A percentile compares a stretch with the other conserved stretches of the same genome.
phyloP scores from a whole-genome alignment of 2,797 vertebrate species.

The Periparus ater region DNA sequence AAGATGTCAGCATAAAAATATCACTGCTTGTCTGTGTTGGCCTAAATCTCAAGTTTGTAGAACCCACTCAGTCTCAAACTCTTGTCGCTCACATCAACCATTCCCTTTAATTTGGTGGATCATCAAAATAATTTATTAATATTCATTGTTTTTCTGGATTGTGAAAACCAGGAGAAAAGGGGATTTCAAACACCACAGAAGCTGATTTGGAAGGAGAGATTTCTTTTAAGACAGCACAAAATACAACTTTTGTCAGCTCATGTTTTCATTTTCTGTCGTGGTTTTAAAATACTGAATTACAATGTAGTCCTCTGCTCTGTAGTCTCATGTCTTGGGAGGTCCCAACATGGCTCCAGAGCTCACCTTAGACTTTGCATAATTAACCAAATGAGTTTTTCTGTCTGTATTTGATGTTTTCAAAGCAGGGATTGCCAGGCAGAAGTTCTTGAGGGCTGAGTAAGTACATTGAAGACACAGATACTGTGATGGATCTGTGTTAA shows the following conservation, averaged over 20 bases:
- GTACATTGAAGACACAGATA: not conserved
- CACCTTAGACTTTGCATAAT: not conserved
- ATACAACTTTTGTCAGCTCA: not conserved
- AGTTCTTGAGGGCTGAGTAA: not conserved
- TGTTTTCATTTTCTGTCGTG: not conserved
- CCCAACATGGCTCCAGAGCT: not conserved
- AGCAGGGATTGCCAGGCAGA: not conserved
- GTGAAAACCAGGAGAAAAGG: not conserved
- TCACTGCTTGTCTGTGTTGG: not conserved
- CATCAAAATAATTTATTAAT: not conserved
- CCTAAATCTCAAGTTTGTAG: not conserved
- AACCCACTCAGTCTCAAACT: not conserved
- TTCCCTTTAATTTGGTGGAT: not conserved
- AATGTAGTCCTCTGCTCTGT: not conserved
- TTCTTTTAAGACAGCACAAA: not conserved
- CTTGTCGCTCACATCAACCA: not conserved
- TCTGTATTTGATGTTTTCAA: not conserved
- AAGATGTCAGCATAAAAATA: not conserved
- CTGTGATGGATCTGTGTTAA: not conserved
- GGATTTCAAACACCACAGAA: not conserved
- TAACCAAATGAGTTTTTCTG: not conserved
- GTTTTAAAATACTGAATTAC: not conserved
- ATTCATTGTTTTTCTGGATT: not conserved
- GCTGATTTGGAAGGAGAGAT: not conserved
- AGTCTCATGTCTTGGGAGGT: not conserved